These are phyloP conservation scores for Petrosia ficiformis DNA, from an alignment of 37 sponge, comb jelly and placozoan genomes.

Conservation along the genomic window DNA sequence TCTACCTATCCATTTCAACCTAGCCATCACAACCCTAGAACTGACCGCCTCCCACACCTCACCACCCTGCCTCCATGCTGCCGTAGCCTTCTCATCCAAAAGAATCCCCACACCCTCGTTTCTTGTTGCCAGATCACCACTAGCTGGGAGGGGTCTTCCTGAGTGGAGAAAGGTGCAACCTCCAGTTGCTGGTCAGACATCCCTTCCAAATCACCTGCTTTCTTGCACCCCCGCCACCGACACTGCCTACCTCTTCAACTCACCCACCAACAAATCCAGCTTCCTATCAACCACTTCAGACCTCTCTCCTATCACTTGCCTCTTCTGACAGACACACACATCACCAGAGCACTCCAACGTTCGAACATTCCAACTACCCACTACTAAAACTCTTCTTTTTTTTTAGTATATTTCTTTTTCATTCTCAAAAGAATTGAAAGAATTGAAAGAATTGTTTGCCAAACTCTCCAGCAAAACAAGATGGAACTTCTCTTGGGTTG, in stretches of 20 bases:
- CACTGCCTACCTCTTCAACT: not conserved
- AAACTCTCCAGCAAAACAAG: too few species aligned
- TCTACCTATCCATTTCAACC: slow-evolving; percentile 4
- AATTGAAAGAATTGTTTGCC: too few species aligned
- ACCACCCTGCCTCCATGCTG: slow-evolving; percentile 35
- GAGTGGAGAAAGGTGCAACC: slow-evolving; percentile 42
- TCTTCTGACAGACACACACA: too few species aligned
- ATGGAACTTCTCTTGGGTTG: too few species aligned
- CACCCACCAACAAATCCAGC: too few species aligned
- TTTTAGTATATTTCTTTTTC: too few species aligned
- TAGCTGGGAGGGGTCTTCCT: slow-evolving; percentile 27
- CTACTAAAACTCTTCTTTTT: too few species aligned
- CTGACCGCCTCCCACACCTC: slow-evolving; percentile 49
- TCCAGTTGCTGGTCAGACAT: slow-evolving; percentile 27
- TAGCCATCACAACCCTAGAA: slow-evolving; percentile 31
- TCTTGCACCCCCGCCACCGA: slow-evolving; percentile 39
- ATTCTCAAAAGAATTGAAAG: too few species aligned
- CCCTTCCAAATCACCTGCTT: slow-evolving; percentile 40
- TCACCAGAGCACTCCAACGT: too few species aligned
- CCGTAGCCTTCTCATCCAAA: slow-evolving; percentile 23
- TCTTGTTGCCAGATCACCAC: slow-evolving; percentile 2
- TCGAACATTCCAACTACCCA: too few species aligned
- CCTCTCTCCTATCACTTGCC: not conserved
- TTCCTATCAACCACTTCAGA: slow-evolving; percentile 14
- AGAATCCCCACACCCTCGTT: slow-evolving; percentile 41